Percentiles rank a stretch among this genome's conserved stretches.
Conservation (phyloP, 2,113 vertebrate species). For the Cynoglossus semilaevis region DNA sequence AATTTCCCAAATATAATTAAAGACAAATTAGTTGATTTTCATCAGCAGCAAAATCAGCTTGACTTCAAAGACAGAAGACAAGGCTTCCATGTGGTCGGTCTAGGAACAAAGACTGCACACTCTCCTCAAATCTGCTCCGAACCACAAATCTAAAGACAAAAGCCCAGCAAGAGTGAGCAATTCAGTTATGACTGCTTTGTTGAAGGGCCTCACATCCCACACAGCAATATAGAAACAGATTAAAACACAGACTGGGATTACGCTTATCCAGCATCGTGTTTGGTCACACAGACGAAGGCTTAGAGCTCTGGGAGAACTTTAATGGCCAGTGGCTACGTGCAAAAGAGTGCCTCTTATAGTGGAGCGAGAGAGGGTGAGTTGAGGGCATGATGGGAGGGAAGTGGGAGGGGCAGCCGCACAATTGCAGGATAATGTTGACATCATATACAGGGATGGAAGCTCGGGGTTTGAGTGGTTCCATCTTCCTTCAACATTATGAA, state of each 20-base stretch:
- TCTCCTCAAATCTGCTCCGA: conserved; percentile 50
- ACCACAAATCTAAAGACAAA: conserved; percentile 71
- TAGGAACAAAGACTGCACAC: conserved; percentile 45
- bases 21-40: neutral
- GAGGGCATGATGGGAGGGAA: conserved; percentile 23
- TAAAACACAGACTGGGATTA: conserved; percentile 65
- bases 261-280: conserved; percentile 72
- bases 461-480: conserved; percentile 55
- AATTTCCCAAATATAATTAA: conserved; percentile 1
- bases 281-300: conserved; percentile 66
- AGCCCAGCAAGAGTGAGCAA: conserved; percentile 66
- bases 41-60: neutral
- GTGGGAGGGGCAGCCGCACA: conserved; percentile 19
- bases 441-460: conserved; percentile 55
- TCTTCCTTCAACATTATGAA: conserved; percentile 58
- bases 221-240: conserved; percentile 54
- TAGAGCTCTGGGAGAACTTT: conserved; percentile 69
- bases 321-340: conserved; percentile 61
- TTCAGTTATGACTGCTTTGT: conserved; percentile 64
- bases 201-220: conserved; percentile 64
- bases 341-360: conserved; percentile 50
- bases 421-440: conserved; percentile 56
- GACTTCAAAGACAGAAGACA: neutral
- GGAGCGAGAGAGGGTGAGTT: conserved; percentile 32
- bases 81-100: conserved; percentile 42